Base-by-base conservation (phyloP, 2,888 invertebrate genomes). In the Ditylenchus weischeri region DNA sequence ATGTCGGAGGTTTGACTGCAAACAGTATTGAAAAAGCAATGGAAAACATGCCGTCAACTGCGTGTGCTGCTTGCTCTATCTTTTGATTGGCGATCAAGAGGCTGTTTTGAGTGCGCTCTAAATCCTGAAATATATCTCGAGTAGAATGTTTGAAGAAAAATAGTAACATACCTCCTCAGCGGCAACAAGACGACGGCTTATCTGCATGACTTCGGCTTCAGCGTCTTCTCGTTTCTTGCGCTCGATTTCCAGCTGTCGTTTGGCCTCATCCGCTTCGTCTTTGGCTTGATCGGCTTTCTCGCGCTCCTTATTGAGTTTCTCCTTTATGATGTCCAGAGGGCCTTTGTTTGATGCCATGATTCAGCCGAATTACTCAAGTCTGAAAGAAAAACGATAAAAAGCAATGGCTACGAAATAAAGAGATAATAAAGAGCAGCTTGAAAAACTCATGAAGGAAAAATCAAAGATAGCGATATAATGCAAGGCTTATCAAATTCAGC, bases 311-410 rank as follows among this genome's bases (percentile, higher is more conserved):
- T 38, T 61, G 18, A 48, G 43, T 43, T 65, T 65, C 35, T 61
- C 65, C 60, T 36, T 36, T 10, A 23, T 54, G 4, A 43, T 43
- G 23, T 65, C 71, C 74, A 70, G 74, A 76, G 51, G 38, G 38
- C 38, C 11, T 11, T 38, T 38, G 38, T 38, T 38, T 38, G 38
- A 11, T 11, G 38, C 38, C 38, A 38, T 38, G 38, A 8, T 38
- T 11, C 38, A 38, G 38, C 11, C 38, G 38, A 38, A 38, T 38
- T 38, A 38, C 11, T 38, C 38, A 38, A 38, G 38, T 38, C 38
- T 38, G 11, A 38, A 38, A 38, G 11, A 11, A 38, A 38, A 38
- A 38, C 6, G 38, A 38, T 38, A 38, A 38, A 38, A 38, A 38
- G 38, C 38, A 38, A 8, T 11, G 11, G 38, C 7, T 11, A 8